Conservation (phyloP, 2,888 invertebrate genomes). For the Acheta domesticus region DNA sequence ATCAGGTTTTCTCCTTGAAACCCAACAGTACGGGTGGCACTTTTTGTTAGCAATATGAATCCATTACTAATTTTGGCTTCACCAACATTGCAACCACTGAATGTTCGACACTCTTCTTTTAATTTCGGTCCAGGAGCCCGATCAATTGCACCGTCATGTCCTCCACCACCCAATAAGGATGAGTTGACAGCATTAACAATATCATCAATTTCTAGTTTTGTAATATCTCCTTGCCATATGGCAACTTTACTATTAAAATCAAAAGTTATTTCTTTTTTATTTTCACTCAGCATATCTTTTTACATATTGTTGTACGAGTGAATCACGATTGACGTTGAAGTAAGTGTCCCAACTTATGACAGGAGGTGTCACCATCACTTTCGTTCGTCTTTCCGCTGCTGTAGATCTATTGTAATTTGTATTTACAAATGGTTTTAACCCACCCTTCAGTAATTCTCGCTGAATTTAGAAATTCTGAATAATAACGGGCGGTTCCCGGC, state of each 20-base stretch:
- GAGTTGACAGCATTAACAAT: conserved; percentile 90
- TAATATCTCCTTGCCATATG: conserved; percentile 77
- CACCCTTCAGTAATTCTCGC: too few species aligned
- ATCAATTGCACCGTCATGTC: conserved; percentile 83
- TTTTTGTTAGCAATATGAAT: conserved; percentile 77
- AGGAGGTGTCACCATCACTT: neutral
- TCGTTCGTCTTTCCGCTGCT: too few species aligned
- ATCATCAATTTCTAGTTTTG: conserved; percentile 76
- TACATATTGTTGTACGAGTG: neutral
- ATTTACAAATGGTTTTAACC: too few species aligned
- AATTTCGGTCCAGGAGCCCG: conserved; percentile 68
- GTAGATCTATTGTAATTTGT: too few species aligned
- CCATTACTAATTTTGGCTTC: conserved; percentile 80
- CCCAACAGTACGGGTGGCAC: conserved; percentile 88
- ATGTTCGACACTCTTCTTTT: conserved; percentile 65
- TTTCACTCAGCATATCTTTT: neutral
- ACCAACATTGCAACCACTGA: conserved; percentile 76
- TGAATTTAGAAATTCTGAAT: too few species aligned
- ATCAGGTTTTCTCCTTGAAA: conserved; percentile 68
- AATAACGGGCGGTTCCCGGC: too few species aligned
- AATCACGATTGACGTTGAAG: neutral
- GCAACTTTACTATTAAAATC: conserved; percentile 60
- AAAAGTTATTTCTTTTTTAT: conserved; percentile 45
- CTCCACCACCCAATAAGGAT: conserved; percentile 72
- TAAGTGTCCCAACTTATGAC: neutral